Base-by-base conservation (phyloP, 2,888 invertebrate genomes). In the Agonopterix subpropinquella region DNA sequence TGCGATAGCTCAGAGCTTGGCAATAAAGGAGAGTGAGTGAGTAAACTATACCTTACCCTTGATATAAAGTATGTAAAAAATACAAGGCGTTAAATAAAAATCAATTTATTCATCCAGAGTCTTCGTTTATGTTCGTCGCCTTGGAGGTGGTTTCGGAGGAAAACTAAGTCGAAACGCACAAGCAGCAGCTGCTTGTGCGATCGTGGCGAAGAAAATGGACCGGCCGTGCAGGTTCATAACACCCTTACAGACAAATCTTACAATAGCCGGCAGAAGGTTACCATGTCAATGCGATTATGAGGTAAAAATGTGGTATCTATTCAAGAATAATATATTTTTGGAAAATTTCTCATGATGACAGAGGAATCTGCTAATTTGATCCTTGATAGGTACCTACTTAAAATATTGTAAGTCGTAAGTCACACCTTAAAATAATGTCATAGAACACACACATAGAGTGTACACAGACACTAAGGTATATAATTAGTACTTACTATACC, bases 71-170 rank as follows among this genome's bases (percentile, higher is more conserved):
- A 39, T 39, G 4, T 39, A n/a, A 3, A n/a, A 39, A 39, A 39
- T 39, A 39, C 5, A 28, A 5, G 39, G n/a, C 39, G 39, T 39
- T 39, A n/a, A 39, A n/a, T 0, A 4, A 39, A 4, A 39, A 39
- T 39, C 39, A 39, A n/a, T n/a, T 10, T n/a, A n/a, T 10, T n/a
- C 9, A 68, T 69, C 3, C 64, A 92, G 93, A 42, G 79, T 93
- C 4, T 79, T 90, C 35, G 70, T 94, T 1, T 77, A 79, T 53
- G 90, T 92, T 0, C 89, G 90, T 49, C 78, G 94, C 54, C 44
- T 94, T 18, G 92, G 95, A 37, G 92, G 94, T 46, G 91, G 84
- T 45, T 90, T 93, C 70, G 92, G 95, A 9, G 78, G 90, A 10
- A 92, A 92, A 77, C 89, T 93, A 46, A 90, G 90, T 4, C 89